phyloP scores from a whole-genome alignment of 1,140 invertebrate genomes.

The Periplaneta americana region DNA sequence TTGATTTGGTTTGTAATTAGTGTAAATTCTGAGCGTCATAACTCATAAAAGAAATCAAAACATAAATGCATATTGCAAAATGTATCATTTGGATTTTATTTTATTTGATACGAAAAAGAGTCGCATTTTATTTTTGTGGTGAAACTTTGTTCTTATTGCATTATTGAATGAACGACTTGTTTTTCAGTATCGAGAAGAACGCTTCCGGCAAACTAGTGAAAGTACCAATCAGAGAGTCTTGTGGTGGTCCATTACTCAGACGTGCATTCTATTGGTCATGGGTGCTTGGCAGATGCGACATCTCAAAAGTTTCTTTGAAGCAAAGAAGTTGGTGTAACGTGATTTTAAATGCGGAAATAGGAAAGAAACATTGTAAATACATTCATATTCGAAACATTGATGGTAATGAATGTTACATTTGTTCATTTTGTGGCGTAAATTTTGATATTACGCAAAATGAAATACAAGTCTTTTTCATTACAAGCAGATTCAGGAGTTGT shows the following conservation, averaged over 20 bases:
- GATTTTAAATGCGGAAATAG: background rate
- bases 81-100: too few species aligned
- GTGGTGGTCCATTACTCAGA: slow-evolving; percentile 97
- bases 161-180: too few species aligned
- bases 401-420: background rate
- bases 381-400: background rate
- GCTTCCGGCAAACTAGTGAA: slow-evolving; percentile 95
- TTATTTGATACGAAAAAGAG: too few species aligned
- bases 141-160: too few species aligned
- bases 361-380: background rate
- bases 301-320: slow-evolving; percentile 99
- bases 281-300: slow-evolving; percentile 99
- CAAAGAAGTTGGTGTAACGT: slow-evolving; percentile 96
- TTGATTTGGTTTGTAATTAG: too few species aligned
- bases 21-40: too few species aligned
- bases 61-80: too few species aligned
- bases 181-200: slow-evolving; percentile 92
- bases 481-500: too few species aligned
- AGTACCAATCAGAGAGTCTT: slow-evolving; percentile 95
- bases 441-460: too few species aligned
- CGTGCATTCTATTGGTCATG: slow-evolving; percentile 82
- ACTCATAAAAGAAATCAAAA: too few species aligned
- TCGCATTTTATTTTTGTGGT: too few species aligned
- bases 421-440: background rate
- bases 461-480: too few species aligned